These are phyloP conservation scores for Neosalanx taihuensis DNA, from an alignment of 2,797 vertebrate genomes.

Conservation along the genomic window DNA sequence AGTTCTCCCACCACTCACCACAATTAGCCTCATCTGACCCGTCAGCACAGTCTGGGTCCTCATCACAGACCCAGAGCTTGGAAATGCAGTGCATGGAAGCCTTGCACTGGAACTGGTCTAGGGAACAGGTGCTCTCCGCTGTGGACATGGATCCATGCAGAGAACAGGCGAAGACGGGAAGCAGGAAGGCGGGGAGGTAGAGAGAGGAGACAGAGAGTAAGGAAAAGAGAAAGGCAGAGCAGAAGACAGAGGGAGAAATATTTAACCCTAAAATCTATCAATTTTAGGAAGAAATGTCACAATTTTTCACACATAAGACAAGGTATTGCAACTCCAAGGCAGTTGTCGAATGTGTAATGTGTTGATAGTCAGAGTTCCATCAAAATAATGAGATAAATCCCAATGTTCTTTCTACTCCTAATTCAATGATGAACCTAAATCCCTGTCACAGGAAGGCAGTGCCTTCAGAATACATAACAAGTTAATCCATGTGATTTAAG, in stretches of 20 bases:
- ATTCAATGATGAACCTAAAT: conserved; percentile 60
- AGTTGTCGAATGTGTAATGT: conserved; percentile 54
- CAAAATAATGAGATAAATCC: conserved; percentile 50
- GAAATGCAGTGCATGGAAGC: conserved; percentile 96
- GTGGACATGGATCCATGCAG: conserved; percentile 8
- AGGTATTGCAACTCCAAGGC: conserved; percentile 48
- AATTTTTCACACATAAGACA: conserved; percentile 60
- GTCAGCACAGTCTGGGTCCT: conserved; percentile 96
- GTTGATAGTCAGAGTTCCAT: conserved; percentile 58
- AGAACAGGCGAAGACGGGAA: background rate
- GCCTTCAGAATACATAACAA: conserved; percentile 53
- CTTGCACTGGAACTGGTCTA: conserved; percentile 96
- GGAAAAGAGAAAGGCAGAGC: background rate
- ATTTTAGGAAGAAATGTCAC: conserved; percentile 16
- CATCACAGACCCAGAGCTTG: conserved; percentile 97
- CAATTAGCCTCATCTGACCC: conserved; percentile 97
- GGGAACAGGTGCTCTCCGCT: conserved; percentile 82
- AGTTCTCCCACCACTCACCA: conserved; percentile 75
- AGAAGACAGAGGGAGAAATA: conserved; percentile 41
- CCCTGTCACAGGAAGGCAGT: conserved; percentile 46
- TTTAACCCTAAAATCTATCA: conserved; percentile 64
- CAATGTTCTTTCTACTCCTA: conserved; percentile 26
- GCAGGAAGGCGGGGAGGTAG: background rate
- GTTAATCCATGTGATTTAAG: conserved; percentile 34
- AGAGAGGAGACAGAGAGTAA: background rate